Evolutionary conservation across 2,888 invertebrate species (phyloP), one percentile per base, ranked within the genome.

Genomic region (Thymelicus acteon): DNA sequence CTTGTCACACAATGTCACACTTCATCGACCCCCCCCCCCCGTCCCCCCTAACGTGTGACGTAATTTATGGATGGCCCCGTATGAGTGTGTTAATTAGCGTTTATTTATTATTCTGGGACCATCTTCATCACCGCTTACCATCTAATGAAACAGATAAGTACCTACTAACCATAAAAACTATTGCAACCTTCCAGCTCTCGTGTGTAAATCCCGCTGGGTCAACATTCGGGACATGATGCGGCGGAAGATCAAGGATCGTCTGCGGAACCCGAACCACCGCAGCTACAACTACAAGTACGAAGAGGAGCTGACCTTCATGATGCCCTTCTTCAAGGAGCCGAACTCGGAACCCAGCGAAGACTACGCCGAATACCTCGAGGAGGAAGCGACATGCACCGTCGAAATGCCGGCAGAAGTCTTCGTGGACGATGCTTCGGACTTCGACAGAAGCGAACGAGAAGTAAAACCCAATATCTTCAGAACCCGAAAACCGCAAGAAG

Each of bases 161-260:
- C n/a, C n/a, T n/a, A n/a, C 44, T 44, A 44, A 44, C 12, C 3
- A 44, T 39, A 31, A 31, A 24, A 57, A 57, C 57, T 31, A 6
- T 57, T 31, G 1, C 8, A 57, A 31, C 10, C 2, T 85, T 85
- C 7, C 85, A 91, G 91, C 88, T 0, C 74, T 78, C n/a, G 75
- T 85, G 2, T 92, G 91, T 81, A 92, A 91, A 78, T 81, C 86
- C 0, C 78, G 92, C 65, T 93, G 92, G 92, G 83, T 89, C 24
- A 92, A 92, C 80, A 92, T 93, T 15, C 74, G 93, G 0, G 92
- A 93, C 49, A 89, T 90, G 90, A 88, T 92, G 90, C 83, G 91
- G 0, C 80, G 89, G 1, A 90, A 87, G 74, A 79, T 89, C 40
- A 82, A 86, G 0, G 87, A 88, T 7, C 82, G 91, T 0, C 76